These are phyloP conservation scores for Gnathonemus longibarbis DNA, from an alignment of 2,113 vertebrate species.

Conservation along the genomic window DNA sequence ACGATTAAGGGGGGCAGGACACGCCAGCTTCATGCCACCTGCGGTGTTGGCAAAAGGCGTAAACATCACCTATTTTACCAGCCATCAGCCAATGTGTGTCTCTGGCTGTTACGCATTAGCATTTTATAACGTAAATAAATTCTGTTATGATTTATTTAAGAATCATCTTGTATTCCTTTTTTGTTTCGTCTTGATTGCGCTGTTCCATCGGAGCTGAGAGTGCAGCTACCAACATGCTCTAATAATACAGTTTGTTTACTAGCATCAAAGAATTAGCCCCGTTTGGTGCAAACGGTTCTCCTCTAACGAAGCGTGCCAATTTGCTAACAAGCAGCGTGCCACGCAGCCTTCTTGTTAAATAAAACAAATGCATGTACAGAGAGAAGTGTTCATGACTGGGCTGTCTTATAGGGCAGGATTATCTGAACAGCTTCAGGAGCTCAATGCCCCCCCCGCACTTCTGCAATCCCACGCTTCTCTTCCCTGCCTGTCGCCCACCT, in stretches of 20 bases:
- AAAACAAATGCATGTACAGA: not conserved
- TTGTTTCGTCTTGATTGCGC: not conserved
- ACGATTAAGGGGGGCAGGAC: conserved; percentile 37
- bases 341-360: not conserved
- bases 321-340: not conserved
- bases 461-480: not conserved
- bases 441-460: not conserved
- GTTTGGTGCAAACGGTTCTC: not conserved
- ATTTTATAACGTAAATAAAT: not conserved
- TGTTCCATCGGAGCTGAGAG: not conserved
- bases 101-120: not conserved
- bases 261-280: not conserved
- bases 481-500: not conserved
- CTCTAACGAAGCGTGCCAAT: not conserved
- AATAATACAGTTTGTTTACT: not conserved
- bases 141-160: not conserved
- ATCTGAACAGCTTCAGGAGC: not conserved
- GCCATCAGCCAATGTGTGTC: not conserved
- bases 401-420: not conserved
- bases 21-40: not conserved
- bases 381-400: not conserved
- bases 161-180: not conserved
- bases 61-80: not conserved
- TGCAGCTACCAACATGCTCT: not conserved
- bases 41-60: not conserved